These are phyloP conservation scores for Protonibea diacanthus DNA, from an alignment of 2,797 vertebrate species.

Conservation along the genomic window DNA sequence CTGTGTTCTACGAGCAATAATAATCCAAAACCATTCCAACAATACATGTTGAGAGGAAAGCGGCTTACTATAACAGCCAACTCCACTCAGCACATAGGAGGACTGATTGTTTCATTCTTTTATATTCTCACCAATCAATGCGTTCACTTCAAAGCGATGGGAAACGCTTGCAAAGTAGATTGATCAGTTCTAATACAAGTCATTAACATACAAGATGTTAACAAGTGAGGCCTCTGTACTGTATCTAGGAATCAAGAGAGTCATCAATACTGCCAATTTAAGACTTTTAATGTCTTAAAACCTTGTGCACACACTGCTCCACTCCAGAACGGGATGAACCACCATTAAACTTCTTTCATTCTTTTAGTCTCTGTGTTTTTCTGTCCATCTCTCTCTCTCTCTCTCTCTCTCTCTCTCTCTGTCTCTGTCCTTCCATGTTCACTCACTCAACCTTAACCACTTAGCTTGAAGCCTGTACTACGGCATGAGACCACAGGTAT, in stretches of 20 bases:
- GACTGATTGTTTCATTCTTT: conserved; percentile 79
- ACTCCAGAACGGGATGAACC: conserved; percentile 67
- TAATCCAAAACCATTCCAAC: no score
- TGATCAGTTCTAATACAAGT: conserved; percentile 86
- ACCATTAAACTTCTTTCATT: conserved; percentile 57
- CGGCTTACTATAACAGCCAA: conserved; percentile 42
- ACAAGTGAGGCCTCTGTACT: conserved; percentile 84
- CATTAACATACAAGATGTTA: conserved; percentile 88
- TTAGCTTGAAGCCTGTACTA: conserved; percentile 77
- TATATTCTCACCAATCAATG: conserved; percentile 84
- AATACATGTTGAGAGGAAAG: conserved; percentile 15
- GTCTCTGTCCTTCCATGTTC: conserved; percentile 50
- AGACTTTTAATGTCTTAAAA: conserved; percentile 82
- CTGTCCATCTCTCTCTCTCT: conserved; percentile 8
- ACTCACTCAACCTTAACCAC: conserved; percentile 66
- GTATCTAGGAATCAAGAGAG: conserved; percentile 82
- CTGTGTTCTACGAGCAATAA: conserved; percentile 17
- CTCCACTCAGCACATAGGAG: conserved; percentile 56
- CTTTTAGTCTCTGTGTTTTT: conserved; percentile 30
- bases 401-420: conserved; percentile 20
- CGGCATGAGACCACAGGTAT: conserved; percentile 79
- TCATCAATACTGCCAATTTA: conserved; percentile 79
- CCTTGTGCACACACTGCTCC: conserved; percentile 61
- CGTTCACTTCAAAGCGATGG: conserved; percentile 83
- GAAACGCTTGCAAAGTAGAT: conserved; percentile 79